A percentile compares a stretch with the other conserved stretches of the same genome.
phyloP scores from a whole-genome alignment of 2,113 vertebrate species.

The Leptosomus discolor region DNA sequence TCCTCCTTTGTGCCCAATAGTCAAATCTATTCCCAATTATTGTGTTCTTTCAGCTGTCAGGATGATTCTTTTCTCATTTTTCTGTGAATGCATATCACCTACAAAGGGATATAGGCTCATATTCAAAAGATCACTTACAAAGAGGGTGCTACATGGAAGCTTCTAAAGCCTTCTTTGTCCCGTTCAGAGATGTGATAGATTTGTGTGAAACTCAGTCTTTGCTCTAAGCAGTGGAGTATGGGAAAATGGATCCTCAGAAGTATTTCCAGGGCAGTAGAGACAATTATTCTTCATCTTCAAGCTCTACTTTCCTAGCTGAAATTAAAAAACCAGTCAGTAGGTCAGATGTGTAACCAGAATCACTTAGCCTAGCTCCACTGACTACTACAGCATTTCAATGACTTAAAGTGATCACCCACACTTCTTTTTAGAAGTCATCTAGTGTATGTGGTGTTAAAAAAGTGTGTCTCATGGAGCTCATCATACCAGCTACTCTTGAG shows the following conservation, averaged over 20 bases:
- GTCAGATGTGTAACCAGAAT: neutral
- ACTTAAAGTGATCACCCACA: neutral
- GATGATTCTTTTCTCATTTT: neutral
- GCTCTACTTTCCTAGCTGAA: neutral
- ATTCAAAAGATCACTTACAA: neutral
- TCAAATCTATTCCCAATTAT: neutral
- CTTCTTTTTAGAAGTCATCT: neutral
- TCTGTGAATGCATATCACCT: neutral
- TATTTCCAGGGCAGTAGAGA: neutral
- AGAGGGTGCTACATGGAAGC: neutral
- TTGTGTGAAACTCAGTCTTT: neutral
- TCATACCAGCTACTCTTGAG: neutral
- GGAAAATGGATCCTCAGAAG: neutral
- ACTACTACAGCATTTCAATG: neutral
- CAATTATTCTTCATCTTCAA: neutral
- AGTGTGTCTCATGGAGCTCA: neutral
- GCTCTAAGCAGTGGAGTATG: neutral
- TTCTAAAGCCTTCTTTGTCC: neutral
- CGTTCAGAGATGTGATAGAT: neutral
- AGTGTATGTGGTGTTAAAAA: neutral
- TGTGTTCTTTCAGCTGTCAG: neutral
- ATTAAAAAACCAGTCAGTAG: neutral
- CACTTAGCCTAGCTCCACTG: neutral
- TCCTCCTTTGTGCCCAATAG: neutral
- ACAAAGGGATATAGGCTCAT: neutral